Evolutionary conservation across 2,113 vertebrate species (phyloP).

Genomic region (Corythornis cristatus): DNA sequence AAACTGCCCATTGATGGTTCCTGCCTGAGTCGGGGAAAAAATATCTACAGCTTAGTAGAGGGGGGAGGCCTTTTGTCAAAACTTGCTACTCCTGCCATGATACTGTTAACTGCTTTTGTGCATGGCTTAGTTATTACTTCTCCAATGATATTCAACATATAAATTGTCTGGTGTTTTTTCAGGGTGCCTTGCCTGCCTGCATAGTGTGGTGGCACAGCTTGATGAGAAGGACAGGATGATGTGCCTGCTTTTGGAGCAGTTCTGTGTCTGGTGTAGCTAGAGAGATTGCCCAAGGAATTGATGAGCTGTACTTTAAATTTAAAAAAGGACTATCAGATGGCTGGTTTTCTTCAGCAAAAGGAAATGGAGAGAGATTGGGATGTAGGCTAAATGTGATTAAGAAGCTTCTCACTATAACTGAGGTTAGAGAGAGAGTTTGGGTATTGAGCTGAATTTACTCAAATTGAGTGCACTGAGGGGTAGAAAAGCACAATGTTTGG

Average conservation of each 20-base stretch:
- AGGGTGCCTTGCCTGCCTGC: background rate
- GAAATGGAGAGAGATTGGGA: background rate
- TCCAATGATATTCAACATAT: background rate
- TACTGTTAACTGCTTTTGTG: background rate
- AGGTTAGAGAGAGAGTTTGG: background rate
- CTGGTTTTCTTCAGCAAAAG: background rate
- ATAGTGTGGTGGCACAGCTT: fast-evolving
- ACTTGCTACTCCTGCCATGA: background rate
- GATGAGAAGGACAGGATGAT: background rate
- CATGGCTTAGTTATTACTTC: background rate
- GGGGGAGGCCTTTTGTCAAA: background rate
- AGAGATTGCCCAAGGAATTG: background rate
- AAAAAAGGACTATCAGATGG: background rate
- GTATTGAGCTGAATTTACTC: background rate
- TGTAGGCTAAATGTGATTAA: background rate
- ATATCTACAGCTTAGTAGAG: background rate
- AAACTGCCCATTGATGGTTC: background rate
- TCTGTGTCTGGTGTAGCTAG: background rate
- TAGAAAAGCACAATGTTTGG: background rate
- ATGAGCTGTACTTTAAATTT: background rate
- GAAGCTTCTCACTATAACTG: background rate
- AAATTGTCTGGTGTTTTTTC: background rate
- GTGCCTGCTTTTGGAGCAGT: background rate
- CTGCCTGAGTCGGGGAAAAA: background rate
- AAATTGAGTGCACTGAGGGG: background rate